Conservation (phyloP, 2,888 invertebrate species). For the Sepiola atlantica region DNA sequence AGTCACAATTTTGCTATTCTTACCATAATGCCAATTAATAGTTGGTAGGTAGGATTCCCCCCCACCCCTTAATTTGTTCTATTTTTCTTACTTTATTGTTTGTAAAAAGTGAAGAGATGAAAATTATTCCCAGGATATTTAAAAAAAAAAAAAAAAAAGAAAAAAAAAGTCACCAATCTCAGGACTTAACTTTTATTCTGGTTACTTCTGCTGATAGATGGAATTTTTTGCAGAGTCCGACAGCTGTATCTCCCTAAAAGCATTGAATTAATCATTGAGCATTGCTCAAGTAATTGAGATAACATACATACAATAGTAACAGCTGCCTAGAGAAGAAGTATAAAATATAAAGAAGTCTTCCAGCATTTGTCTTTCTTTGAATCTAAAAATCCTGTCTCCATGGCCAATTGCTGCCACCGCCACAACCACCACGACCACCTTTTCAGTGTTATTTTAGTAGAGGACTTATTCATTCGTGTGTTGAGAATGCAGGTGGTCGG, state of each 20-base stretch:
- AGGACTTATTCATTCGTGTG: neutral
- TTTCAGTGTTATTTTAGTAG: neutral
- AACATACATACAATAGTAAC: neutral
- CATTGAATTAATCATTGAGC: neutral
- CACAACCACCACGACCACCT: no score
- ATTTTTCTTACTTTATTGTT: no score
- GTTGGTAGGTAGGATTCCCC: no score
- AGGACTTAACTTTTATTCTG: neutral
- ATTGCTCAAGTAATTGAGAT: constrained; percentile 4
- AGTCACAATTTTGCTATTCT: no score
- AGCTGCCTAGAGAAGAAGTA: neutral
- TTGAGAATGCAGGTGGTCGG: neutral
- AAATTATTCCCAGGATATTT: neutral
- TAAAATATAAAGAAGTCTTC: neutral
- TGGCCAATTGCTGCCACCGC: no score
- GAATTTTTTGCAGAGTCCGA: constrained; percentile 11
- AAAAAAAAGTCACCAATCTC: no score
- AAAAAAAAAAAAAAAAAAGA: no score
- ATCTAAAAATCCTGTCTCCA: neutral
- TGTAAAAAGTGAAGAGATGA: neutral
- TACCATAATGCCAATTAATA: no score
- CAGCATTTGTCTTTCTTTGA: neutral
- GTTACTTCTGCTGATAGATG: neutral
- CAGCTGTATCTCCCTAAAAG: neutral
- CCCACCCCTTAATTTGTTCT: no score